Percentiles rank a stretch among this genome's conserved stretches.
phyloP scores from a whole-genome alignment of 2,113 vertebrate species.

The Asarcornis scutulata region DNA sequence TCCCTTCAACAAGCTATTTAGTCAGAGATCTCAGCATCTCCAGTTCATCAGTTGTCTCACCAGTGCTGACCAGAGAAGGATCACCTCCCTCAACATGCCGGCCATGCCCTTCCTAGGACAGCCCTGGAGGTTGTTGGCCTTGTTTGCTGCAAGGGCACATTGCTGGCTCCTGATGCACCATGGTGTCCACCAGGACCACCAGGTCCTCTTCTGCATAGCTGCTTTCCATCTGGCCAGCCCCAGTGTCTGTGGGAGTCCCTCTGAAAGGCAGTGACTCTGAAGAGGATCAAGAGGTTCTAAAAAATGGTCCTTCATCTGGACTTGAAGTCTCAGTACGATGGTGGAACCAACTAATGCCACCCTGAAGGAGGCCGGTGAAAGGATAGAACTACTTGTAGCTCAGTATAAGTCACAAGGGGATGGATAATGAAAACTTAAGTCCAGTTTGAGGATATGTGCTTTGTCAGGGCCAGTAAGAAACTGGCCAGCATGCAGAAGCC shows the following conservation, averaged over 20 bases:
- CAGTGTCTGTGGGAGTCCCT: background rate
- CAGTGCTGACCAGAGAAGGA: background rate
- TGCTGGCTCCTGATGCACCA: background rate
- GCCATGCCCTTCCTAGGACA: background rate
- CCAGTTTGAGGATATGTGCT: background rate
- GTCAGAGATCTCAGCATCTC: background rate
- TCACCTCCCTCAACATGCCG: background rate
- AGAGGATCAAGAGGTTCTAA: background rate
- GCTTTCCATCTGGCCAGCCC: background rate
- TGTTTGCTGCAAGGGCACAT: background rate
- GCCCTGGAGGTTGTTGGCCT: background rate
- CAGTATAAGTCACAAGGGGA: background rate
- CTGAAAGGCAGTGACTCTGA: background rate
- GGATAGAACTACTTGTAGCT: background rate
- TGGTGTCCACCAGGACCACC: background rate
- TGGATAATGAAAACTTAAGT: background rate
- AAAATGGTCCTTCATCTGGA: background rate
- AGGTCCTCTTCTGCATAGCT: background rate
- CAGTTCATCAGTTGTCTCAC: background rate
- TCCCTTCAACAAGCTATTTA: fast-evolving
- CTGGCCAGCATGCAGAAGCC: background rate
- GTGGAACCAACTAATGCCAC: background rate
- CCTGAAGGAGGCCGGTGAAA: background rate
- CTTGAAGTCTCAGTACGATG: background rate
- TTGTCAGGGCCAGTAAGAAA: background rate